Base-by-base conservation (phyloP, 1,140 invertebrate species). In the Euura saliciscinereae region DNA sequence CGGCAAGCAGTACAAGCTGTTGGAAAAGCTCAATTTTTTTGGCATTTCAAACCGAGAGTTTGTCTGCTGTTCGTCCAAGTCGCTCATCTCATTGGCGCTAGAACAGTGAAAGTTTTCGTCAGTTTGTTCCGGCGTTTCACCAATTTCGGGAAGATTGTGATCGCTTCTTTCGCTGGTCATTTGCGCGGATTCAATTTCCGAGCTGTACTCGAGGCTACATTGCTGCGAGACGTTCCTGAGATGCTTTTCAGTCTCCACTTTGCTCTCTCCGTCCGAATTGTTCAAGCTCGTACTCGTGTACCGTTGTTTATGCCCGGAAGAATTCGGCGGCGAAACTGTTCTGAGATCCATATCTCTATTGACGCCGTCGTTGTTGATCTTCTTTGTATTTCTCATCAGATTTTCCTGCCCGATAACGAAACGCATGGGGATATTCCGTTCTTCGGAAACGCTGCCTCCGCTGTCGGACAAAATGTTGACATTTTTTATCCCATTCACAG, bases 121-220 rank as follows among this genome's bases (percentile, higher is more conserved):
- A 8, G 67, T 64, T 5, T 44, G 42, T 66, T 75, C 75, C 6
- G 75, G 73, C 6, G 70, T 80, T 44, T 86, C 84, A 44, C 81
- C 80, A 45, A 86, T 81, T 69, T 87, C 85, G 1, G 85, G 82
- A 44, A 86, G 74, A 78, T 87, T 83, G 68, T 85, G 81, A 73
- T 86, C 85, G 66, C 84, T 85, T 11, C 76, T 82, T 68, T 87
- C 85, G 59, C 83, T 86, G 6, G 76, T 79, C 71, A 93, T 90
- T 77, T 91, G 88, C 0, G 92, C 93, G 0, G 92, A 93, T 10
- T 93, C 91, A 68, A 93, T 91, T 42, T 93, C 93, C 44, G 93
- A 94, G 72, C 92, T 94, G 76, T 94, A 94, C 76, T 93, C 92
- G 45, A 94, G 78, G 65, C 88, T 90, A 64, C 89, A 90, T 69